These are phyloP conservation scores for Pteria penguin DNA, from an alignment of 2,888 invertebrate genomes.

Conservation along the genomic window DNA sequence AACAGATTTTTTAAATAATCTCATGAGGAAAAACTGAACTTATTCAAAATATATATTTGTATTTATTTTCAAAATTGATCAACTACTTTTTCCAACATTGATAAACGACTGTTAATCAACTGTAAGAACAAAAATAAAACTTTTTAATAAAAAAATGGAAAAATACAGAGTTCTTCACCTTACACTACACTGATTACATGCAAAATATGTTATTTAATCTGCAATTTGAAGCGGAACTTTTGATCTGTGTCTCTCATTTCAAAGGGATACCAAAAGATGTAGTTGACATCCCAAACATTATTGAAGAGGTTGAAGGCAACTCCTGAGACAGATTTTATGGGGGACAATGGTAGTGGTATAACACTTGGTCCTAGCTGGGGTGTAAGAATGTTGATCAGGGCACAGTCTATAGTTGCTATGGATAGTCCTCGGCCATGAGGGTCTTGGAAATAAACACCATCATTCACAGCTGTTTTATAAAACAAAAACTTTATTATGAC, in stretches of 20 bases:
- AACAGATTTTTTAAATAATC: too few species aligned
- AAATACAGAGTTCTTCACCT: too few species aligned
- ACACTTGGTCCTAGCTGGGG: conserved; percentile 53
- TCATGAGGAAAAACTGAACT: too few species aligned
- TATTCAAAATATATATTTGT: too few species aligned
- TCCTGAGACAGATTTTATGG: conserved; percentile 62
- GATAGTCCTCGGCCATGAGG: conserved; percentile 44
- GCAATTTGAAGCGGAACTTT: conserved; percentile 59
- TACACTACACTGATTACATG: too few species aligned
- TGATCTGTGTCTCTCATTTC: conserved; percentile 55
- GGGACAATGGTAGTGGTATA: conserved; percentile 64
- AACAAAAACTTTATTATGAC: too few species aligned
- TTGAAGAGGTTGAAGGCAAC: conserved; percentile 74
- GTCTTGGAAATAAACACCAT: conserved; percentile 64
- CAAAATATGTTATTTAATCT: conserved; percentile 2
- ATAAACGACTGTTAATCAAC: too few species aligned
- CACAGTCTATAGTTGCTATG: conserved; percentile 61
- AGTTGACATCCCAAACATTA: conserved; percentile 77
- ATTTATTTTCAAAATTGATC: too few species aligned
- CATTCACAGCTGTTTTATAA: conserved; percentile 62
- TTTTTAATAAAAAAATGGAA: too few species aligned
- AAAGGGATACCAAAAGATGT: conserved; percentile 77
- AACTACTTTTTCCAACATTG: too few species aligned
- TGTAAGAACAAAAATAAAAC: too few species aligned
- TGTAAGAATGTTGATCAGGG: conserved; percentile 64